Evolutionary conservation across 2,797 vertebrate genomes (phyloP).

Genomic region (Acanthis flammea): DNA sequence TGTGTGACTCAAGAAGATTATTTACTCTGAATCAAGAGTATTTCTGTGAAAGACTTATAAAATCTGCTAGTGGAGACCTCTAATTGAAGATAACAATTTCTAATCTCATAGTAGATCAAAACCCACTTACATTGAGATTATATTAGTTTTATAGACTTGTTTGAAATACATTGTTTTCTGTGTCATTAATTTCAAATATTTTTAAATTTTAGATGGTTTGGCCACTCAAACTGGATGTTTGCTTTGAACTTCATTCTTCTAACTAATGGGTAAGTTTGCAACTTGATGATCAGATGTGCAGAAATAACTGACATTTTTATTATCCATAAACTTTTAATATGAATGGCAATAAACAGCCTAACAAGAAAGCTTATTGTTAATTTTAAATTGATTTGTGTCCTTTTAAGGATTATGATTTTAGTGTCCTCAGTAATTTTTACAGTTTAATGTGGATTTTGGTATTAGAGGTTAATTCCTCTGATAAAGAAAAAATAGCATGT

Average conservation of each 20-base stretch:
- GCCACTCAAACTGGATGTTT: background rate
- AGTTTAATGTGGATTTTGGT: background rate
- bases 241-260: slow-evolving; percentile 11
- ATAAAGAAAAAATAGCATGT: slow-evolving; percentile 25
- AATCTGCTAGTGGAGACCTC: background rate
- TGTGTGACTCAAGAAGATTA: background rate
- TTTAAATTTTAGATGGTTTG: background rate
- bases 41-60: background rate
- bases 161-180: background rate
- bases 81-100: background rate
- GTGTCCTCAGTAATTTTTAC: slow-evolving; percentile 29
- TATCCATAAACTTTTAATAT: slow-evolving; percentile 17
- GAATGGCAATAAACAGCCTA: slow-evolving; percentile 2
- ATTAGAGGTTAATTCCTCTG: slow-evolving; percentile 31
- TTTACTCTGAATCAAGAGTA: background rate
- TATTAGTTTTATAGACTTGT: background rate
- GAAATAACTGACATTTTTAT: slow-evolving; percentile 7
- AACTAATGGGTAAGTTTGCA: background rate
- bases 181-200: background rate
- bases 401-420: slow-evolving; percentile 22
- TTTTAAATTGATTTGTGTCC: slow-evolving; percentile 29
- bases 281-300: background rate
- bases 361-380: slow-evolving; percentile 23
- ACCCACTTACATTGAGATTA: background rate
- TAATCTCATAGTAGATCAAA: background rate